Evolutionary conservation across 2,113 vertebrate species (phyloP).

Genomic region (Dicerorhinus sumatrensis): DNA sequence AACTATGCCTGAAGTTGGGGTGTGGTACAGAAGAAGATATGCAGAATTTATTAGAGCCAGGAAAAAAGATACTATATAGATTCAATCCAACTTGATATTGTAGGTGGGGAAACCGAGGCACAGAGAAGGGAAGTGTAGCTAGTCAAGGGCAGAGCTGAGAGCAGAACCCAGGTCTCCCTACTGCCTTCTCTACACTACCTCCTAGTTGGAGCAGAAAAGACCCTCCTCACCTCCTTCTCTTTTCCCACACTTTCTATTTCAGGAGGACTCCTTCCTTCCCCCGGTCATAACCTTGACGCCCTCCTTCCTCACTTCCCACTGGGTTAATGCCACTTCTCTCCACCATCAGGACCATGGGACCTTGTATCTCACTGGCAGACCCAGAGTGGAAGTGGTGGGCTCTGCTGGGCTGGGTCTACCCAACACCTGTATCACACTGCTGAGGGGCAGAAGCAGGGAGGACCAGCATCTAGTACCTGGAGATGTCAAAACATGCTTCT

Average conservation of each 20-base stretch:
- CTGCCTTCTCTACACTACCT: neutral
- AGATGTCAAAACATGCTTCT: neutral
- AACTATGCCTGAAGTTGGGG: neutral
- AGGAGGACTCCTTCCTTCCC: neutral
- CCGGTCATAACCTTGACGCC: neutral
- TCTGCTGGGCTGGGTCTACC: neutral
- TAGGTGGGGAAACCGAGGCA: neutral
- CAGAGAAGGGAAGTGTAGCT: neutral
- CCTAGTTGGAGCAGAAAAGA: neutral
- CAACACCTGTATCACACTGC: neutral
- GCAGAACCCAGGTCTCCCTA: neutral
- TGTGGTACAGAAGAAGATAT: neutral
- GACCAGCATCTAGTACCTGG: neutral
- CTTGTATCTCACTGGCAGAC: neutral
- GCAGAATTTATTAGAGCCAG: neutral
- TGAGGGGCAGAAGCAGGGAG: neutral
- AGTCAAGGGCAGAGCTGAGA: neutral
- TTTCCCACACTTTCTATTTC: neutral
- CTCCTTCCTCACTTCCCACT: rapidly evolving
- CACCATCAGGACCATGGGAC: neutral
- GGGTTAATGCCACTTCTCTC: neutral
- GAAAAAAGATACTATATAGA: neutral
- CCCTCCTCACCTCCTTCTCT: rapidly evolving
- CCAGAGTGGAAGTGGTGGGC: no score
- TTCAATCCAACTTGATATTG: neutral